phyloP scores from a whole-genome alignment of 2,797 vertebrate genomes.

The Hippoglossus hippoglossus region DNA sequence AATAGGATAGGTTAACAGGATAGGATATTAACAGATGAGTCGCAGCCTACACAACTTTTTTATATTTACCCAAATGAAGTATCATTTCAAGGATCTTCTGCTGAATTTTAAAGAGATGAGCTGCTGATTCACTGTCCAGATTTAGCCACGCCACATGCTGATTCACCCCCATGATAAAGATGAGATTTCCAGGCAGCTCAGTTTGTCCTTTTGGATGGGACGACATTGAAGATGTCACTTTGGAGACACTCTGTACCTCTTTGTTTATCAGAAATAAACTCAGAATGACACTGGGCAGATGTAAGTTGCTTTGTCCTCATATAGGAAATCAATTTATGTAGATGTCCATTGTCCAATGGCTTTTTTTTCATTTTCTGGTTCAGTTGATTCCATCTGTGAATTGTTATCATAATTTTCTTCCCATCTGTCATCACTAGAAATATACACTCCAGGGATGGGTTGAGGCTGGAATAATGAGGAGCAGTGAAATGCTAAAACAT shows the following conservation, averaged over 20 bases:
- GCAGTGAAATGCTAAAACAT: conserved; percentile 40
- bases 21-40: too few relatives aligned
- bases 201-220: neutral
- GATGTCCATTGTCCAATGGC: conserved; percentile 1
- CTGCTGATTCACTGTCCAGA: neutral
- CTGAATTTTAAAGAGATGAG: conserved; percentile 1
- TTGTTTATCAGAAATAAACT: conserved; percentile 12
- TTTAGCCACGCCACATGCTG: too few relatives aligned
- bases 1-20: too few relatives aligned
- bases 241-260: neutral
- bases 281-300: neutral
- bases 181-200: conserved; percentile 10
- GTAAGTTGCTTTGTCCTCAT: neutral
- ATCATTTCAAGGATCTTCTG: neutral
- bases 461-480: conserved; percentile 52
- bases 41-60: too few relatives aligned
- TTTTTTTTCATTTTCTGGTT: conserved; percentile 8
- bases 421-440: conserved; percentile 39
- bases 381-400: conserved; percentile 37
- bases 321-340: conserved; percentile 22
- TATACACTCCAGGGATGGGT: conserved; percentile 18
- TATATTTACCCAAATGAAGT: neutral
- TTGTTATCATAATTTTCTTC: conserved; percentile 28
- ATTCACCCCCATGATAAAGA: neutral
- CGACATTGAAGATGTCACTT: conserved; percentile 3